These are phyloP conservation scores for Andricus grossulariae DNA, from an alignment of 1,140 invertebrate species.

Conservation along the genomic window DNA sequence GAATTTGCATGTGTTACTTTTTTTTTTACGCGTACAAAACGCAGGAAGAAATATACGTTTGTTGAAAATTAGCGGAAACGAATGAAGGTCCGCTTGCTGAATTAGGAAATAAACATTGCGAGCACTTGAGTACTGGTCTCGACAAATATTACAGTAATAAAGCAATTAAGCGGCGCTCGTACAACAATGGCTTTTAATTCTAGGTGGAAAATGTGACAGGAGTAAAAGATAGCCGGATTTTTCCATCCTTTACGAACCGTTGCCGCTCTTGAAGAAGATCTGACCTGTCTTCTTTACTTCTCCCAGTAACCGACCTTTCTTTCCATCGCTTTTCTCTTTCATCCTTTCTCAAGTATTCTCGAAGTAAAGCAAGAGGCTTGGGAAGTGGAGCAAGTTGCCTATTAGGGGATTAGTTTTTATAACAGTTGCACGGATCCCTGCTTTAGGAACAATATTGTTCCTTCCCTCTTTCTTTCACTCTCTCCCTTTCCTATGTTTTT, in stretches of 20 bases:
- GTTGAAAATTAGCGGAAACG: no score
- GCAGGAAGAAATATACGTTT: no score
- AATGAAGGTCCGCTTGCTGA: no score
- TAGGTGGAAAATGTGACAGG: neutral
- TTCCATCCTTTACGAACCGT: neutral
- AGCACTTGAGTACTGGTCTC: neutral
- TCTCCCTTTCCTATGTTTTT: neutral
- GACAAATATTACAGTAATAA: neutral
- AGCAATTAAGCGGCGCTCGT: neutral
- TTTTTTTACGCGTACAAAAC: no score
- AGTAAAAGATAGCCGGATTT: neutral
- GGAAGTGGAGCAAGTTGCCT: neutral
- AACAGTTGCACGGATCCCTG: neutral
- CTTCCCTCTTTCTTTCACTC: neutral
- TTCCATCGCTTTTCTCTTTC: neutral
- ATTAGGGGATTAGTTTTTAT: slow-evolving; percentile 4
- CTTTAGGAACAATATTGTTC: neutral
- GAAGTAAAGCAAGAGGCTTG: neutral
- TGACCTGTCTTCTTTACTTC: neutral
- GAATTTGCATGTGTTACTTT: no score
- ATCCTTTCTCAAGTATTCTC: neutral
- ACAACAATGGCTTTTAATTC: slow-evolving; percentile 3
- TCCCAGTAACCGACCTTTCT: neutral
- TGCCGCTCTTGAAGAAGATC: neutral
- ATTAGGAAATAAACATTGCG: neutral